Percentiles rank a stretch among this genome's conserved stretches.
Conservation (phyloP, 2,888 invertebrate species). For the Oscheius myriophilus region DNA sequence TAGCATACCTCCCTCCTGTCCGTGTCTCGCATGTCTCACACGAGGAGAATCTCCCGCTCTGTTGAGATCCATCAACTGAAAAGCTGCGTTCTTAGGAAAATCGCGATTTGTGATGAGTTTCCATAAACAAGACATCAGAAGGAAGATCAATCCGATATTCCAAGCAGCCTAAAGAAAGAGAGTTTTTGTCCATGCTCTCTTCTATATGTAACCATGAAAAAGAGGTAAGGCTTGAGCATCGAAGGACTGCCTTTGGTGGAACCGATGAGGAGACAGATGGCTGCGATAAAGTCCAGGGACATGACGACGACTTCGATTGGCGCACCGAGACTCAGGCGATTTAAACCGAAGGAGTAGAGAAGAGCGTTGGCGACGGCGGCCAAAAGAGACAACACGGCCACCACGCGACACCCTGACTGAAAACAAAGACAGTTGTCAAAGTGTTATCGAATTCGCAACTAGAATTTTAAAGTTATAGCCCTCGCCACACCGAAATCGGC, state of each 20-base stretch:
- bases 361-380: slow-evolving; percentile 24
- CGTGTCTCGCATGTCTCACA: slow-evolving; percentile 24
- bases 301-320: slow-evolving; percentile 37
- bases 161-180: slow-evolving; percentile 40
- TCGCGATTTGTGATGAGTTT: slow-evolving; percentile 33
- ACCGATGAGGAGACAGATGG: slow-evolving; percentile 45
- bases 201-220: slow-evolving; percentile 45
- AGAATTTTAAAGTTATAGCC: neutral
- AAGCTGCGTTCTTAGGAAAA: slow-evolving; percentile 17
- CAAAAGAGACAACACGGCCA: slow-evolving; percentile 28
- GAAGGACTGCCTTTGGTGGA: slow-evolving; percentile 47
- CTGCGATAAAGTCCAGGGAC: slow-evolving; percentile 46
- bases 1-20: slow-evolving; percentile 22
- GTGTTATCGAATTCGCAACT: neutral
- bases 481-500: too few relatives aligned
- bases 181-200: too few relatives aligned
- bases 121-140: slow-evolving; percentile 44
- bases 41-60: slow-evolving; percentile 13
- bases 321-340: slow-evolving; percentile 24
- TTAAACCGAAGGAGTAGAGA: slow-evolving; percentile 29
- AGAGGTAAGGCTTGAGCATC: slow-evolving; percentile 51
- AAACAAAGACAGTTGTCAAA: neutral
- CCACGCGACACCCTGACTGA: slow-evolving; percentile 27
- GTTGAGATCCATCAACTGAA: slow-evolving; percentile 20
- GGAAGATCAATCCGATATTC: slow-evolving; percentile 41